Base-by-base conservation (phyloP, 2,797 vertebrate genomes). In the Apodemus agrarius region DNA sequence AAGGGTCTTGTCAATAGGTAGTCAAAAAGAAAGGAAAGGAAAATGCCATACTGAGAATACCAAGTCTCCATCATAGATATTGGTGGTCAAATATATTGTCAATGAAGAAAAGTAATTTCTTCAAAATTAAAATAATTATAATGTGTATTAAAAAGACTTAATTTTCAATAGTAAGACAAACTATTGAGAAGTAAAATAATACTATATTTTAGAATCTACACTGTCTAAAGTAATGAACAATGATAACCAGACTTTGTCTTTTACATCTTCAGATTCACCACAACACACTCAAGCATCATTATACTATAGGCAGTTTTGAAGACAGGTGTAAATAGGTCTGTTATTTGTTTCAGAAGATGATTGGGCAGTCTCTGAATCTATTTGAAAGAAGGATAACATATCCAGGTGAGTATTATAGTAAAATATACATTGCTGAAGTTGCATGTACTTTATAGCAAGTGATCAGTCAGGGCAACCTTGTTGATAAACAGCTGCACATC, bases 21-120 rank as follows among this genome's bases (percentile, higher is more conserved):
- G 17, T 9, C 22, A 80, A 72, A 63, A 11, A 29, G 10, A 74
- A 63, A 63, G 2, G 14, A 49, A 89, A 61, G 6, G 2, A 78
- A 92, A 81, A 37, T 19, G 52, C 21, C 13, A 34, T 75, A n/a
- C 6, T 49, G 9, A 93, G 75, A 81, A 46, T 34, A 86, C 6
- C 4, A 90, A 40, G 7, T 84, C 46, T 52, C 78, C 52, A 72
- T 34, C 74, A 54, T 49, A 31, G 65, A 13, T 14, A 9, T 13
- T 46, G 16, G 54, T 86, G 43, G 9, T 12, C 34, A 26, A 86
- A 21, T 67, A 26, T n/a, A 93, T 24, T 85, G 43, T 46, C 49
- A 88, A 69, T 89, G 34, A 52, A 74, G 46, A 72, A 78, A 86
- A 61, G n/a, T 17, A 11, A 90, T 54, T 86, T 86, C 22, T 76